phyloP scores from a whole-genome alignment of 2,113 vertebrate species.

The Prunella fulvescens region DNA sequence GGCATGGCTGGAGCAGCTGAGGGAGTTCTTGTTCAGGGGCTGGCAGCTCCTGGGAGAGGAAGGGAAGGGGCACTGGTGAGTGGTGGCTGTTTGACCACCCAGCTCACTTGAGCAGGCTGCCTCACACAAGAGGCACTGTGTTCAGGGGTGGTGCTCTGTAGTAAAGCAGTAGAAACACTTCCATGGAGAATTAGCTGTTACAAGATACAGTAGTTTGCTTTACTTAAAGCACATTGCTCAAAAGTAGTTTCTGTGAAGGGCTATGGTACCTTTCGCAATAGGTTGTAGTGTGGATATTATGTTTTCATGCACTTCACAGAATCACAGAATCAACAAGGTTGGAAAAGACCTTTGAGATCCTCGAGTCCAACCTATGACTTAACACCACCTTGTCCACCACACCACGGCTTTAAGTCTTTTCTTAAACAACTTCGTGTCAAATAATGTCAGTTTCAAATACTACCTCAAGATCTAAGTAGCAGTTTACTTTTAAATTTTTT shows the following conservation, averaged over 20 bases:
- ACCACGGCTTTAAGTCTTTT: background rate
- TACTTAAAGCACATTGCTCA: background rate
- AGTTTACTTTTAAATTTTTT: background rate
- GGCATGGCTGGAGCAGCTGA: background rate
- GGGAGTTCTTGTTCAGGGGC: background rate
- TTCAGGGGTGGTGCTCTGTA: background rate
- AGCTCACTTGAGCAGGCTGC: accelerated
- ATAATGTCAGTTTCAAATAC: background rate
- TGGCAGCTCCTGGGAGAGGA: background rate
- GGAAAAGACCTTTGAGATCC: background rate
- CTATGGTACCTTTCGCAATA: background rate
- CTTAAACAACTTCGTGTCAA: background rate
- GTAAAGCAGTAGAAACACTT: background rate
- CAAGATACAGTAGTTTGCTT: background rate
- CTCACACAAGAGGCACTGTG: too few species aligned
- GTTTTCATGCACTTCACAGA: background rate
- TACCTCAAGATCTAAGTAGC: background rate
- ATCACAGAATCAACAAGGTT: background rate
- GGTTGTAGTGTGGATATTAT: background rate
- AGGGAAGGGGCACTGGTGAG: background rate
- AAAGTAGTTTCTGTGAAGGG: background rate
- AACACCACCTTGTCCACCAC: background rate
- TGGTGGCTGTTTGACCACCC: background rate
- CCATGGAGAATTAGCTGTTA: background rate
- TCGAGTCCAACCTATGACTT: background rate